Evolutionary conservation across 2,888 invertebrate genomes (phyloP).

Genomic region (Archaeoteleia sp.): DNA sequence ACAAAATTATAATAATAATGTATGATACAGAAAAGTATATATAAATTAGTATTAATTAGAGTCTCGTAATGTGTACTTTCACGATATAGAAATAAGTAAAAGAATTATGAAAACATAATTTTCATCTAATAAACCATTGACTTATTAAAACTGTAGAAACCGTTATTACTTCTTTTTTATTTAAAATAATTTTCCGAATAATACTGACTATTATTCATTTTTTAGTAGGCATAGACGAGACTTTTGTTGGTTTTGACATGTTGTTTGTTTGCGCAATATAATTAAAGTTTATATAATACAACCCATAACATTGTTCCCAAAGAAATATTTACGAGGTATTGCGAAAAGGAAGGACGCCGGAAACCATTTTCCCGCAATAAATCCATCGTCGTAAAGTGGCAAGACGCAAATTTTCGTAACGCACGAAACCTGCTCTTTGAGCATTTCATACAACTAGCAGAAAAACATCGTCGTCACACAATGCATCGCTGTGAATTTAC

Average conservation of each 20-base stretch:
- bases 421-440: conserved; percentile 40
- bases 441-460: conserved; percentile 16
- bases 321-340: conserved; percentile 23
- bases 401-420: conserved; percentile 62
- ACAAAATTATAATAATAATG: no score
- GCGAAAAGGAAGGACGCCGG: conserved; percentile 35
- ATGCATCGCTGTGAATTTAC: conserved; percentile 47
- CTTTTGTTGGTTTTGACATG: not conserved
- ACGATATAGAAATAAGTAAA: no score
- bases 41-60: no score
- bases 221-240: no score
- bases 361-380: conserved; percentile 53
- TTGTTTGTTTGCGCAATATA: conserved; percentile 15
- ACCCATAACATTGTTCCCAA: conserved; percentile 15
- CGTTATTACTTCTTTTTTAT: no score
- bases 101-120: no score
- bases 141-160: no score
- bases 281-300: conserved; percentile 17
- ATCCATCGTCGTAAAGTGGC: conserved; percentile 58
- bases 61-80: no score
- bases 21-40: no score
- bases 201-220: no score
- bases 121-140: no score
- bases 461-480: conserved; percentile 35
- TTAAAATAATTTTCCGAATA: no score